Evolutionary conservation across 2,113 vertebrate species (phyloP).

Genomic region (Planiliza haematocheilus): DNA sequence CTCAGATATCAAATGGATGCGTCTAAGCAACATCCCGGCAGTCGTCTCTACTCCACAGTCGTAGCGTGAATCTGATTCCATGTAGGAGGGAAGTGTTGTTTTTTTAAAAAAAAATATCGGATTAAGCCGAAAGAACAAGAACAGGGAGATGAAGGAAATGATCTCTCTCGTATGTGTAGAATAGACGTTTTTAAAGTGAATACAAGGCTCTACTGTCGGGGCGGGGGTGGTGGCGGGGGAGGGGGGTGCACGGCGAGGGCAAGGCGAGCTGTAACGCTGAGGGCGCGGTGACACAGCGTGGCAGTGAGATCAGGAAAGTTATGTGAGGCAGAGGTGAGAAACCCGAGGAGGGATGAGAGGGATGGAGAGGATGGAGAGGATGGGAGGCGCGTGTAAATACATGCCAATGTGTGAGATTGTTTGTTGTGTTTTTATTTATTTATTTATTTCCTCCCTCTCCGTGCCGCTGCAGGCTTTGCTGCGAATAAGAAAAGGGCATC

Average conservation of each 20-base stretch:
- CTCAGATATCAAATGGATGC: slow-evolving; percentile 54
- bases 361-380: slow-evolving; percentile 25
- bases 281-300: slow-evolving; percentile 19
- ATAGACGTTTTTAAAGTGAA: slow-evolving; percentile 51
- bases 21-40: slow-evolving; percentile 42
- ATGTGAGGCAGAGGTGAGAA: slow-evolving; percentile 60
- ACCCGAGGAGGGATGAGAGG: slow-evolving; percentile 20
- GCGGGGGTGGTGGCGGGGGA: too few species aligned
- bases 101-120: slow-evolving; percentile 22
- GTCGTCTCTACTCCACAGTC: slow-evolving; percentile 41
- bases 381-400: slow-evolving; percentile 34
- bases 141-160: slow-evolving; percentile 6
- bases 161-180: slow-evolving; percentile 13
- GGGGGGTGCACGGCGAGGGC: slow-evolving; percentile 67
- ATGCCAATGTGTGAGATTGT: slow-evolving; percentile 38
- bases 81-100: slow-evolving; percentile 24
- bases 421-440: slow-evolving; percentile 26
- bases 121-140: slow-evolving; percentile 47
- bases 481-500: slow-evolving; percentile 68
- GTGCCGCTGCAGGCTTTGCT: slow-evolving; percentile 32
- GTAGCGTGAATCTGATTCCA: slow-evolving; percentile 36
- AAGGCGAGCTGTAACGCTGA: slow-evolving; percentile 38
- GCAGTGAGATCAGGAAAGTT: slow-evolving; percentile 46
- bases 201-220: slow-evolving; percentile 14
- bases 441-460: not conserved